Evolutionary conservation across 2,113 vertebrate species (phyloP).

Genomic region (Channa maculata): DNA sequence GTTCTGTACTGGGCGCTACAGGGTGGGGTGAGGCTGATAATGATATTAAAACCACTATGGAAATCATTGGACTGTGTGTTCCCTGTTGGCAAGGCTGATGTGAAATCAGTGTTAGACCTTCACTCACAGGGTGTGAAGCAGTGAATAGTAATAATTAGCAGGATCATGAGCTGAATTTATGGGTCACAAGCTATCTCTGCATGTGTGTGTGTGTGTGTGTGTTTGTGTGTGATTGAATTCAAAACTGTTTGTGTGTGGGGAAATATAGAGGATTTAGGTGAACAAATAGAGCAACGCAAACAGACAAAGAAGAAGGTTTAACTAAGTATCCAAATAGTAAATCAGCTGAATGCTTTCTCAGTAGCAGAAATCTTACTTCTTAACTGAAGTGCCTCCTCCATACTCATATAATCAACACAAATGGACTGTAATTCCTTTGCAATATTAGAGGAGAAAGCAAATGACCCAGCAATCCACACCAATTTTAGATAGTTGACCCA

Average conservation of each 20-base stretch:
- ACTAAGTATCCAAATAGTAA: conserved; percentile 30
- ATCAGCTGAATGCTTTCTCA: conserved; percentile 54
- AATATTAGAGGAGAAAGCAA: conserved; percentile 66
- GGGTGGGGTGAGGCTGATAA: conserved; percentile 82
- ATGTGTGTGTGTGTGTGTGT: conserved; percentile 22
- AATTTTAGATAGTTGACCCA: conserved; percentile 64
- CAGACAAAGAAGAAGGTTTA: conserved; percentile 23
- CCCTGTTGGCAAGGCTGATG: conserved; percentile 77
- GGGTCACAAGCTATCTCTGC: conserved; percentile 74
- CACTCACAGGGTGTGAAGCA: conserved; percentile 77
- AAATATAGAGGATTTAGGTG: conserved; percentile 3
- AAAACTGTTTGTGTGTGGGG: conserved; percentile 4
- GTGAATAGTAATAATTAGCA: conserved; percentile 86
- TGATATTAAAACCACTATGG: conserved; percentile 86
- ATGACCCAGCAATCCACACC: conserved; percentile 61
- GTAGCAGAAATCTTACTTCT: conserved; percentile 47
- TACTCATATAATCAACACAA: conserved; percentile 67
- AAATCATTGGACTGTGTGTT: conserved; percentile 80
- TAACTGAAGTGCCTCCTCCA: conserved; percentile 63
- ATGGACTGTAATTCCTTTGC: conserved; percentile 67
- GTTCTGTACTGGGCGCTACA: conserved; percentile 56
- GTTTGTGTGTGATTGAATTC: conserved; percentile 12
- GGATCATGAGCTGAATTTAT: conserved; percentile 84
- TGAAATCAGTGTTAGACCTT: conserved; percentile 80
- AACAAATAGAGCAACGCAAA: conserved; percentile 39